Evolutionary conservation across 2,888 invertebrate genomes (phyloP).

Genomic region (Allolobophora icterica): DNA sequence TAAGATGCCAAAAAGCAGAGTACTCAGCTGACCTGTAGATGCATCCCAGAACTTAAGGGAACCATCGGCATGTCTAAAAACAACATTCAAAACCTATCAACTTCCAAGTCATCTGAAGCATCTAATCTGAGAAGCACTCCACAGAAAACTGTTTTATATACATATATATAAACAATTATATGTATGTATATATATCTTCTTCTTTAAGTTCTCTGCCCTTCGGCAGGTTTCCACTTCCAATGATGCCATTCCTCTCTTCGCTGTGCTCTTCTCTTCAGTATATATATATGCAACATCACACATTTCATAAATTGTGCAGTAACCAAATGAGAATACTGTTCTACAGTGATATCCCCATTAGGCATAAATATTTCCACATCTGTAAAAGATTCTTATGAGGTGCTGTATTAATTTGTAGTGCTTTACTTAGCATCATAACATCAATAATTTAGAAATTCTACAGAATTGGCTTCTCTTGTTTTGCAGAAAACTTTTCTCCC

Average conservation of each 20-base stretch:
- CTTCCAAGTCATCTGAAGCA: no score
- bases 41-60: constrained; percentile 79
- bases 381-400: neutral
- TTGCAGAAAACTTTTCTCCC: neutral
- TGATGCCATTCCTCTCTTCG: no score
- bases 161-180: no score
- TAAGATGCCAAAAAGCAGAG: neutral
- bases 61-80: constrained; percentile 86
- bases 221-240: no score
- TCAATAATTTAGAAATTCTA: neutral
- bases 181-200: no score
- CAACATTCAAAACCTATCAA: constrained; percentile 22
- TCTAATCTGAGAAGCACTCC: no score
- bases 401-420: neutral
- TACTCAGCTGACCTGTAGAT: constrained; percentile 44
- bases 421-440: neutral
- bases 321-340: neutral
- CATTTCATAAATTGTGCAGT: no score
- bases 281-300: no score
- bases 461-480: neutral
- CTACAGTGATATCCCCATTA: neutral
- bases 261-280: no score
- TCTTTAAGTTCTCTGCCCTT: no score
- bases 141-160: no score
- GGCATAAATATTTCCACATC: neutral